Evolutionary conservation across 2,797 vertebrate species (phyloP).

Genomic region (Pseudocheirus occidentalis): DNA sequence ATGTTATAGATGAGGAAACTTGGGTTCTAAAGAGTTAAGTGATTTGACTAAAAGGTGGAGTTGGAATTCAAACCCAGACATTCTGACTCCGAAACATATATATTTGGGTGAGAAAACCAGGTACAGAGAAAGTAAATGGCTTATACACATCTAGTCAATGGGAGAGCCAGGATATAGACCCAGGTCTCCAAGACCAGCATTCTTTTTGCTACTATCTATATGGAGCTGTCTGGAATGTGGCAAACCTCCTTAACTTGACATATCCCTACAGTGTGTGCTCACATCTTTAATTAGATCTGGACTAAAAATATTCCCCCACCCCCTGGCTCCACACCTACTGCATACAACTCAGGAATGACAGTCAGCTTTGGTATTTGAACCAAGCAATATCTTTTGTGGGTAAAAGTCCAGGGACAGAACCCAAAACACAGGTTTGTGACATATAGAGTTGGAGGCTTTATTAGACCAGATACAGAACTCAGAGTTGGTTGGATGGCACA

Average conservation of each 20-base stretch:
- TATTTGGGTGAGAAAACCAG: background rate
- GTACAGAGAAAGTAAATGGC: background rate
- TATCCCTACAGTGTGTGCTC: background rate
- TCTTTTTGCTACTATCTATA: background rate
- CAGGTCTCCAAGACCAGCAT: background rate
- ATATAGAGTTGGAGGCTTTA: slow-evolving; percentile 72
- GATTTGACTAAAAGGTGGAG: background rate
- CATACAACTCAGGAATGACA: slow-evolving; percentile 28
- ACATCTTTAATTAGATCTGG: slow-evolving; percentile 55
- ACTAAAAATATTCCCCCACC: slow-evolving; percentile 51
- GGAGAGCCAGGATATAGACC: background rate
- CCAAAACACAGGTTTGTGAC: slow-evolving; percentile 54
- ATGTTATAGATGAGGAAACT: background rate
- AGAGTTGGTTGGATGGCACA: slow-evolving; percentile 65
- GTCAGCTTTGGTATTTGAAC: slow-evolving; percentile 27
- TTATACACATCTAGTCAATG: background rate
- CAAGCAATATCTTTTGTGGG: slow-evolving; percentile 10
- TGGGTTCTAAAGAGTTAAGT: background rate
- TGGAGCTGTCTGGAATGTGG: slow-evolving; percentile 49
- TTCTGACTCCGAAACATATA: background rate
- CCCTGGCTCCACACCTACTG: slow-evolving; percentile 52
- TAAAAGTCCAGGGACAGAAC: slow-evolving; percentile 73
- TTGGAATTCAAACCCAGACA: background rate
- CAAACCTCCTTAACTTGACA: slow-evolving; percentile 40
- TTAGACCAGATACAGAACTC: slow-evolving; percentile 80